Evolutionary conservation across 1,140 invertebrate species (phyloP), one percentile per base, ranked within the genome.

Genomic region (Drosophila arizonae): DNA sequence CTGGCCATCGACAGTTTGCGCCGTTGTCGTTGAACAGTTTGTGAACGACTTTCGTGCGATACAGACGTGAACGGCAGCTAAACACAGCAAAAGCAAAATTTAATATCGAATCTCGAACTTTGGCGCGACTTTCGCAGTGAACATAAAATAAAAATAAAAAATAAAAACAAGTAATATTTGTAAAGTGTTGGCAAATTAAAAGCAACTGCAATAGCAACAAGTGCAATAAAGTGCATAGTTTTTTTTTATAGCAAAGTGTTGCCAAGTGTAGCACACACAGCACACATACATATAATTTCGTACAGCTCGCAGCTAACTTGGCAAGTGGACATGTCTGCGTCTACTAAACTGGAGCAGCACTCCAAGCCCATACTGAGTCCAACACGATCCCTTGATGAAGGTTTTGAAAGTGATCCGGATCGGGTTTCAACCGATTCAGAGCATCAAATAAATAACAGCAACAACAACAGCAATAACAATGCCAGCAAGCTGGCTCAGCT

Each of bases 391-490:
- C 90, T 92, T 68, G 91, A 92, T 61, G 91, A 92, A 91, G 91
- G 91, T 87, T 92, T 92, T 79, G 91, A 92, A 92, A 92, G 91
- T 89, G 91, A 92, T 92, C 91, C 91, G 79, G 91, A 92, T 91
- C 90, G 91, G 66, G 88, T 92, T 84, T 91, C 90, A 63, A 92
- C 91, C 54, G 91, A 92, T 91, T 91, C 91, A 76, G 91, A 92
- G 88, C 90, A 91, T 81, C 84, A 86, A 88, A 90, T 89, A 80
- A 90, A 79, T 90, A 90, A 89, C 85, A 68, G 50, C 65, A 78
- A 54, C 69, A 67, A 6, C 64, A 79, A 4, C 45, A 78, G 55
- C 56, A 67, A 68, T 58, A 90, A 84, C 81, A 79, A 72, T 82
- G 89, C 85, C 77, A 90, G 90, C 72, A 88, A 90, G 72, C 39